Base-by-base conservation (phyloP, 2,113 vertebrate species). In the Procavia capensis region DNA sequence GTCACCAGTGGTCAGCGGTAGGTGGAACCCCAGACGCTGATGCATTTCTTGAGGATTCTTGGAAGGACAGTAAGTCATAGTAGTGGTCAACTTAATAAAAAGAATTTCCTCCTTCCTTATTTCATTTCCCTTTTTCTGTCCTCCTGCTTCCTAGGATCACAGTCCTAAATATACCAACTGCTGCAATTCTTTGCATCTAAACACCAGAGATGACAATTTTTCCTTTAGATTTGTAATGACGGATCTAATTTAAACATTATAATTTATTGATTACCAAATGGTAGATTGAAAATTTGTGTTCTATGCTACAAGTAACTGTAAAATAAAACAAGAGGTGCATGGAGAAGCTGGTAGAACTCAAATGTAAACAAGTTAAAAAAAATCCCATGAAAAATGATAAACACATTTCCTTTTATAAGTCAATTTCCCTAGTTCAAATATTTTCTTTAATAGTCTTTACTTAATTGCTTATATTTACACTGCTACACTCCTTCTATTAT, bases 401-500 rank as follows among this genome's bases (percentile, higher is more conserved):
- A n/a, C 88, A 96, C 68, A 41, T 27, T 17, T 88, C 14, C 54
- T 88, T 96, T 96, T 96, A 90, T 80, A 93, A 85, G 94, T 85
- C 85, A 96, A 41, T 70, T 93, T 72, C 24, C 3, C 1, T 89
- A 75, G 90, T 89, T 93, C 96, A 95, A 93, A 61, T 11, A 74
- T 0, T 39, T 88, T 41, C 90, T 94, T 75, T 79, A 96, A 97
- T 95, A 94, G 85, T 43, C 29, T 92, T 66, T 24, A 64, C 16
- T 88, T 91, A 85, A 92, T 66, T 95, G 78, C 81, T 81, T 93
- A 31, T 93, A 50, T 81, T 95, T 87, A 85, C 25, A 88, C 57
- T 31, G 45, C 34, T 31, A 78, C 41, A 72, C 47, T 75, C 81
- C 64, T 90, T 93, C 93, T 89, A 96, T 86, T 96, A 95, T 96